Conservation (phyloP, 2,113 vertebrate genomes). For the Seriola quinqueradiata region DNA sequence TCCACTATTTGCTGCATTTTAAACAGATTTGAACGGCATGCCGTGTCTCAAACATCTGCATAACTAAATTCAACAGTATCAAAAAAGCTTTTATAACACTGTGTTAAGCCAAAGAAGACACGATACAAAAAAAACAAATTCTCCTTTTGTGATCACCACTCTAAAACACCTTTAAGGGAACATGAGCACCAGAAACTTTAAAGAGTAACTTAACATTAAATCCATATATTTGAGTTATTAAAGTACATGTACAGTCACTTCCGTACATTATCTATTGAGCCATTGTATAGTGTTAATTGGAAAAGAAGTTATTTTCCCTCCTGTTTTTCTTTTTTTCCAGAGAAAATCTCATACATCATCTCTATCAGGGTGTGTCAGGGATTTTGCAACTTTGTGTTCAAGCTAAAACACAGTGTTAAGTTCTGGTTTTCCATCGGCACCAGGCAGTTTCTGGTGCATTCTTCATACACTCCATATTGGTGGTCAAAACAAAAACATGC, state of each 20-base stretch:
- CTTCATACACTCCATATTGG: not conserved
- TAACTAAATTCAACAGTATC: not conserved
- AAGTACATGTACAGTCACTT: not conserved
- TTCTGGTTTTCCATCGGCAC: not conserved
- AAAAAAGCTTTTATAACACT: not conserved
- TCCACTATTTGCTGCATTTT: not conserved
- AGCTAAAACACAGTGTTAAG: not conserved
- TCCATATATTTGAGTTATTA: not conserved
- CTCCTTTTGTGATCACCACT: too few relatives aligned
- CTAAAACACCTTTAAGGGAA: not conserved
- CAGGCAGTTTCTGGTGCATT: not conserved
- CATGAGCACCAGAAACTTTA: not conserved
- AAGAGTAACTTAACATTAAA: not conserved
- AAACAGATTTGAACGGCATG: not conserved
- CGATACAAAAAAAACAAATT: not conserved
- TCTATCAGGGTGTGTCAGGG: not conserved
- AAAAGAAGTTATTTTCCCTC: not conserved
- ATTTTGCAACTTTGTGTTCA: not conserved
- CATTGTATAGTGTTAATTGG: not conserved
- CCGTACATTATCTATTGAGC: not conserved
- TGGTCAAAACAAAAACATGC: not conserved
- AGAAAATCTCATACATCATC: not conserved
- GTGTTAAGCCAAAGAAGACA: not conserved
- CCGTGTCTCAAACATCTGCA: not conserved
- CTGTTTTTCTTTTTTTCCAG: not conserved